Base-by-base conservation (phyloP, 1,140 invertebrate genomes). In the Aphelenchoides fujianensis region DNA sequence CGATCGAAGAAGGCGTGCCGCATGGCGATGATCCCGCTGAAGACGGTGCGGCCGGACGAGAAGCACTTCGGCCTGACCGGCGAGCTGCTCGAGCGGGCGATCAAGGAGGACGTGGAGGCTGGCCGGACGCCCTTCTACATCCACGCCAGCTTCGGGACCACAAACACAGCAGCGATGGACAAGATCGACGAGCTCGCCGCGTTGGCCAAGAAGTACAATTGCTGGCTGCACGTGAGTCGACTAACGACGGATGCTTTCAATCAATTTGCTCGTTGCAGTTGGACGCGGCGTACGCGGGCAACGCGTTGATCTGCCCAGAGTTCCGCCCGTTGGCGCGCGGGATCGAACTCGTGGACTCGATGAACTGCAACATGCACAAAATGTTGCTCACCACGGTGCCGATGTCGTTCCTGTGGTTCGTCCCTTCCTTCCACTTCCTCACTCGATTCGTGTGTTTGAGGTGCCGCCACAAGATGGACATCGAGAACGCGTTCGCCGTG, bases 1-100 rank as follows among this genome's bases (percentile, higher is more conserved):
- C 63, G 27, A 66, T 66, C 32, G 63, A 66, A 37, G 53, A 66
- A 66, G 32, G 63, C 63, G 1, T 31, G 28, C 53, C n/a, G n/a
- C 9, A 36, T 66, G 63, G 63, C 63, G 19, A 12, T 37, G 36
- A 37, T 66, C 53, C 16, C 12, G 2, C 16, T 37, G 16, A n/a
- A 48, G 12, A n/a, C 63, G 23, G 27, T 66, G 12, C 31, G 31
- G 16, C 31, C 63, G 16, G 23, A 31, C 53, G 16, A 16, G 1
- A 12, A 30, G 9, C 12, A 34, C 32, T 66, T 66, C 32, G 36
- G 32, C 19, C 34, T 66, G 31, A 63, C 27, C 31, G 63, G 63
- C n/a, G 12, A 34, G 9, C 16, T 37, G 28, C 32, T 66, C n/a
- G 12, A 66, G 53, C 16, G 63, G 23, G 28, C 27, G 27, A 66